Conservation (phyloP, 2,888 invertebrate genomes). For the Caenorhabditis uteleia region DNA sequence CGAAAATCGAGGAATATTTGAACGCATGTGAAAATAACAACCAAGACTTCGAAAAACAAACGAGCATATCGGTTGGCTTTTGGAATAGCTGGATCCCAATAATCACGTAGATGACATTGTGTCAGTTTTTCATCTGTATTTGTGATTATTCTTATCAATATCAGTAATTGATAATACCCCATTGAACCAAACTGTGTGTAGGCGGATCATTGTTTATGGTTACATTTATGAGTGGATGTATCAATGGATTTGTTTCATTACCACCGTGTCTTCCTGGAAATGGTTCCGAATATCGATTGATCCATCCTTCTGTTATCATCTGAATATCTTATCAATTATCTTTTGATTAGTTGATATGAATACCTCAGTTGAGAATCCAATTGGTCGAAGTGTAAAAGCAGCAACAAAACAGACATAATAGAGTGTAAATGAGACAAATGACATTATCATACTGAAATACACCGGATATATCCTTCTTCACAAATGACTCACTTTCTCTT, state of each 20-base stretch:
- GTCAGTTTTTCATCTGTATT: conserved; percentile 14
- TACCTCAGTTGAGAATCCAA: conserved; percentile 58
- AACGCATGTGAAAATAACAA: conserved; percentile 46
- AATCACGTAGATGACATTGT: conserved; percentile 41
- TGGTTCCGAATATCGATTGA: conserved; percentile 25
- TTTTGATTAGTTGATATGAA: background rate
- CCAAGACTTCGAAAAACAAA: conserved; percentile 52
- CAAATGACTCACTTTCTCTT: conserved; percentile 76
- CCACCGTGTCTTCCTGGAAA: conserved; percentile 25
- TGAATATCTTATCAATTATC: conserved; percentile 2
- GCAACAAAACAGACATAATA: conserved; percentile 88
- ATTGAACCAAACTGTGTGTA: conserved; percentile 5
- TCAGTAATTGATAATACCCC: conserved; percentile 10
- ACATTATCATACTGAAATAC: conserved; percentile 54
- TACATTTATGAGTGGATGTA: conserved; percentile 8
- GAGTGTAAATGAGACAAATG: conserved; percentile 86
- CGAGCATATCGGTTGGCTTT: conserved; percentile 38
- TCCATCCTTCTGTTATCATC: conserved; percentile 35
- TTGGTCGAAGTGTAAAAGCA: conserved; percentile 84
- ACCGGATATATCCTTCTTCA: background rate
- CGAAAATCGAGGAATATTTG: conserved; percentile 55
- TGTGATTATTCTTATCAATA: background rate
- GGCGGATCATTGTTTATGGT: background rate
- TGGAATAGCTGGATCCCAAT: conserved; percentile 17
- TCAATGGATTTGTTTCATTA: background rate